Evolutionary conservation across 2,888 invertebrate genomes (phyloP), one percentile per base, ranked within the genome.

Genomic region (Drosophila imparisetae): DNA sequence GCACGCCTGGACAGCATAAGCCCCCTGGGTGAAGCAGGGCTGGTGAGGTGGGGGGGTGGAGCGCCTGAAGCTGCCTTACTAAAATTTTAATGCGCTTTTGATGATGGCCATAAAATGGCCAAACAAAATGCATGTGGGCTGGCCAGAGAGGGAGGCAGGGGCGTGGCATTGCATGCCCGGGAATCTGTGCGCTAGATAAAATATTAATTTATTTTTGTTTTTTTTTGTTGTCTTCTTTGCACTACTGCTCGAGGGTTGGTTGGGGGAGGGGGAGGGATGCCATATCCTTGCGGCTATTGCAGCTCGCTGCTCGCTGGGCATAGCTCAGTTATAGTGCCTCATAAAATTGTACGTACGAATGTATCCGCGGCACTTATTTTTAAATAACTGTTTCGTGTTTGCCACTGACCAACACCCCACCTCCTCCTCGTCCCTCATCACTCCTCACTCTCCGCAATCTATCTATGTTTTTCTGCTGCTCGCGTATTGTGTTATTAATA

Each of bases 71-170:
- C 36, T 61, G 86, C 87, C 86, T 86, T 86, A 78, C 86, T 89
- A 83, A 90, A 89, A 90, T 90, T 90, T 90, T 86, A 86, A 90
- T 86, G 88, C 90, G 86, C 89, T 90, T 86, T 86, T 86, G 88
- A 86, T 90, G 88, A 88, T 86, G 86, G 83, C 72, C 90, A 85
- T 89, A 90, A 86, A 86, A 86, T 75, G 89, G 88, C 83, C 81
- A 90, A 86, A 82, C 86, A 89, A 88, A 86, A 82, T 90, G 90
- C 90, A 89, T 72, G 85, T 65, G 66, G 61, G 57, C 59, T 45
- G n/a, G 34, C 10, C 24, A 18, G 54, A 27, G 24, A 18, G 52
- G 21, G 27, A 15, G 21, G n/a, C 8, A 18, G n/a, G 21, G 73
- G 68, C 65, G 81, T 78, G 82, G 79, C 40, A 63, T 64, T 86